Evolutionary conservation across 1,140 invertebrate genomes (phyloP).

Genomic region (Pentalonia nigronervosa): DNA sequence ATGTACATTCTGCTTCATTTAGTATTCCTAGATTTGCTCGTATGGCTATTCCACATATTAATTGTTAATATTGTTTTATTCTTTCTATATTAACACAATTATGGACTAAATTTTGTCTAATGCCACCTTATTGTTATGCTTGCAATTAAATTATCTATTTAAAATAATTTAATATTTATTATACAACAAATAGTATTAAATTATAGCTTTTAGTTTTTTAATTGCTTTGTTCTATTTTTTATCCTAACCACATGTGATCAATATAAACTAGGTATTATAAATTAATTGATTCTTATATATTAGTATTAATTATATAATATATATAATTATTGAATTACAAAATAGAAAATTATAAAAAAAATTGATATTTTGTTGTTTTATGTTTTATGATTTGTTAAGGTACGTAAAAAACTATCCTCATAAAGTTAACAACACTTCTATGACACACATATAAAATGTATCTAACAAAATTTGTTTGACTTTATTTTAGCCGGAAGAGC

Average conservation of each 20-base stretch:
- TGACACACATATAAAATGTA: too few relatives aligned
- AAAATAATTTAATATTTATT: background rate
- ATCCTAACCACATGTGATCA: constrained; percentile 17
- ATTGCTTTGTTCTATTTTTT: background rate
- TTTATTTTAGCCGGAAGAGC: too few relatives aligned
- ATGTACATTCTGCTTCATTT: constrained; percentile 87
- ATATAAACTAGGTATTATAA: background rate
- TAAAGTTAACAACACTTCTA: too few relatives aligned
- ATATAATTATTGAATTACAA: background rate
- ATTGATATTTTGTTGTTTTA: background rate
- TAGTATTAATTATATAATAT: constrained; percentile 31
- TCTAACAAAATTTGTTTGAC: too few relatives aligned
- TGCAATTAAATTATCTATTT: background rate
- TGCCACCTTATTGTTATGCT: background rate
- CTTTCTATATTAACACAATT: background rate
- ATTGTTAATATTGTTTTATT: constrained; percentile 34
- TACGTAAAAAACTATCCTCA: too few relatives aligned
- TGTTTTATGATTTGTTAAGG: too few relatives aligned
- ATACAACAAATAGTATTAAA: constrained; percentile 13
- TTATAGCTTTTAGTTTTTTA: constrained; percentile 5
- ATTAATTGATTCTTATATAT: background rate
- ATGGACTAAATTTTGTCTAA: background rate
- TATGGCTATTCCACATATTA: constrained; percentile 63
- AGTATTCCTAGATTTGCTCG: constrained; percentile 83
- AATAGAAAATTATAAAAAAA: background rate